Evolutionary conservation across 2,113 vertebrate genomes (phyloP), one percentile per base, ranked within the genome.

Genomic region (Macquaria ambigua): DNA sequence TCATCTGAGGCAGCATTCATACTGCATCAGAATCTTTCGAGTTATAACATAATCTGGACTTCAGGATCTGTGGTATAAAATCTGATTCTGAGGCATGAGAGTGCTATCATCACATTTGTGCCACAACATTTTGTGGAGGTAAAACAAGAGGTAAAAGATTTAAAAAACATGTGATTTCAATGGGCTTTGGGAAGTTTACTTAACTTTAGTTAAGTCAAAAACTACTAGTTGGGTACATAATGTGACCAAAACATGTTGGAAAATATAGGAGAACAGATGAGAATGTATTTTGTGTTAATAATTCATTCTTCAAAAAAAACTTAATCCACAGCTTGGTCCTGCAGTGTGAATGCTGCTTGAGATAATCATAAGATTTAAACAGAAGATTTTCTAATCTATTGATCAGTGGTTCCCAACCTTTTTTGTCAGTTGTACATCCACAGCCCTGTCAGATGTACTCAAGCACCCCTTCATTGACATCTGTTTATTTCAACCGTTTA

Each of bases 1-100:
- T 73, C 66, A 79, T 66, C 31, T 21, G 5, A 41, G 18, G 70
- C 34, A 72, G 4, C 31, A 52, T 59, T 79, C 68, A 62, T 20
- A 28, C 53, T 48, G 74, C 18, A 39, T 48, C 6, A 16, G 1
- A 10, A 1, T 14, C 5, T 21, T 25, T 28, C 2, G 1, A 68
- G 10, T 20, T 48, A 4, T 15, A 48, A 25, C 16, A 8, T 52
- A 7, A 78, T 78, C 1, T 28, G 15, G 18, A 55, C 11, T 62
- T 31, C 34, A 55, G 56, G 18, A 76, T 23, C 12, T 62, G 12
- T 41, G 23, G 7, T 59, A 43, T 11, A 5, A 37, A 18, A 64
- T 71, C 41, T 8, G 53, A 61, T 10, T 14, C 31, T 61, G 15
- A 39, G 28, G 14, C 52, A 56, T 5, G 18, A n/a, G 25, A 21